Evolutionary conservation across 2,888 invertebrate species (phyloP), one percentile per base, ranked within the genome.

Genomic region (Cephus pygmeus): DNA sequence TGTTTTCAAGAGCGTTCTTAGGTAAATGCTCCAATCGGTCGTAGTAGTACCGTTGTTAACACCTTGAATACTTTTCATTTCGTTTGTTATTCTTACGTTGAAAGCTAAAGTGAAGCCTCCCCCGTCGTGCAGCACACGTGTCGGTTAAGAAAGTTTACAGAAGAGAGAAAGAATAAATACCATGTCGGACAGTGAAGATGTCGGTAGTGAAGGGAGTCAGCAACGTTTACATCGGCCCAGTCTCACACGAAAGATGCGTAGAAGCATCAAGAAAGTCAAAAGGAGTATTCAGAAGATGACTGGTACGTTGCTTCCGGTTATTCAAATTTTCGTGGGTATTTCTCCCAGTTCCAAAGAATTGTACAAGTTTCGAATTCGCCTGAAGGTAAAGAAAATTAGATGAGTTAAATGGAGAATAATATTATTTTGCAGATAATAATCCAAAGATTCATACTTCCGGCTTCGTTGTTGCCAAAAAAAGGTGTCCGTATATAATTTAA

Each of bases 241-340:
- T 75, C 78, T 89, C 12, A 85, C 88, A 12, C 81, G 85, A 77
- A 90, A 88, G 78, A 89, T 90, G 89, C 85, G 87, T 36, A 85
- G 85, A 12, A 86, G 89, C 78, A 84, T 90, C 68, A 85, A 79
- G 40, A 89, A 86, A 82, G 85, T 90, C 78, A 89, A 88, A 80
- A 85, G 83, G 78, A 89, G 87, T 80, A 87, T 90, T 76, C 87
- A 86, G 76, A 87, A 83, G 79, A 90, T 90, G 79, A 80, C 89
- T 34, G 90, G 90, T 90, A 84, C 76, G 87, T 84, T 69, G 68
- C 30, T 23, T 34, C 69, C 4, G 34, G 73, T 56, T 56, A 56
- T 56, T 56, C 56, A 56, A 15, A 56, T 23, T 23, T 56, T 56
- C 23, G 23, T 56, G 4, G 56, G 0, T 56, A 56, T 56, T 56